Base-by-base conservation (phyloP, 2,888 invertebrate species). In the Hermaeophaga mercurialis region DNA sequence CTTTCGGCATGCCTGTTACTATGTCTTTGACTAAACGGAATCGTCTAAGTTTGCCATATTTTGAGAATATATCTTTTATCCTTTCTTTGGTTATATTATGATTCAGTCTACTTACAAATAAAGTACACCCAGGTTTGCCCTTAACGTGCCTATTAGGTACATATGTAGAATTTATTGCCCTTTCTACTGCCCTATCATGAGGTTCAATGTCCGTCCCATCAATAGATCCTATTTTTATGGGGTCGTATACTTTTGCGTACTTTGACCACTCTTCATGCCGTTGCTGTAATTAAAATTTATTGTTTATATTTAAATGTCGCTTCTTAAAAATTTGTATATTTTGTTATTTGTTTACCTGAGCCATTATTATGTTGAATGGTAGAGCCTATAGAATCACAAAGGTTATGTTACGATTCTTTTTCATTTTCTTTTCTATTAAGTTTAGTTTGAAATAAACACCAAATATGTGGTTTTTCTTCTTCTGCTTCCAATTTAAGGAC, bases 141-240 rank as follows among this genome's bases (percentile, higher is more conserved):
- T 82, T 82, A 1, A 89, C 84, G 61, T 81, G 80, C 65, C 83
- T 82, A 65, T 87, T 86, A 3, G 88, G 85, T 5, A 77, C 76
- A 66, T 90, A 90, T 55, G 83, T 81, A 0, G 89, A 82, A 66
- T 81, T 77, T 34, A 89, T 72, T 0, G 94, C 94, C 65, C 92
- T 80, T 9, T 85, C 72, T 14, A 94, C 80, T 1, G 84, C 94
- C 62, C 82, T 84, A 71, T 94, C 94, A 67, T 94, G 94, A 0
- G 94, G 90, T 54, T 85, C 85, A 0, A 81, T 82, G 71, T 94
- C 93, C 0, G 91, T 93, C 68, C 92, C 89, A 79, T 94, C 94
- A 43, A 94, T 93, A 54, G 93, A 93, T 5, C 91, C 94, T 55
- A 89, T 86, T 79, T 87, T 87, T 48, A 94, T 79, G 0, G 93